Base-by-base conservation (phyloP, 2,888 invertebrate species). In the Mylabris sibirica region DNA sequence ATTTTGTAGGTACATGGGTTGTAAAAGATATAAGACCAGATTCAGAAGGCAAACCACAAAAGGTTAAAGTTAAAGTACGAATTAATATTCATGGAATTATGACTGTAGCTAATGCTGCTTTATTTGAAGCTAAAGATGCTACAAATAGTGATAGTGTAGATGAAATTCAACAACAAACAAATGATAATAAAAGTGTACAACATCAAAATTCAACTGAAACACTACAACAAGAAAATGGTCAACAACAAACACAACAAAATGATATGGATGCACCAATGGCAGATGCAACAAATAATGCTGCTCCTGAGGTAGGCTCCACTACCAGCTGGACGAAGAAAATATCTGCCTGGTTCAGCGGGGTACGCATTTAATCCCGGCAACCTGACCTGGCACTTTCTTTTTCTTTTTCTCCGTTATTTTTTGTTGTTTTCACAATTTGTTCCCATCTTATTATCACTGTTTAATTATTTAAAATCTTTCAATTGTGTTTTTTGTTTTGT, bases 61-160 rank as follows among this genome's bases (percentile, higher is more conserved):
- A 97, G 85, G 93, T 99, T 1, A 98, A 98, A 86, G 93, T 99
- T 4, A 99, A 98, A 87, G 96, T 97, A 6, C 90, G 98, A 77
- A 89, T 99, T 65, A 98, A 98, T 87, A 89, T 94, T 63, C 94
- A 99, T 84, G 99, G 99, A 63, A 92, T 98, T 71, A 92, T 99
- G 81, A 90, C 91, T 12, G 91, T 99, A 26, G 91, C 93, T 12
- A 93, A 93, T 65, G 99, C 99, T 4, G 91, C 94, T 0, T 86
- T 96, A 66, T 89, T 93, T 53, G 94, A 95, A 80, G 93, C 93
- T 80, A 92, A 91, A 79, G 90, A 88, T 71, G 86, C 88, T 2
- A 67, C 76, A 20, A 82, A 83, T 26, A 78, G 78, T 14, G 81
- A 79, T 34, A 77, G 76, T 34, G 75, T 74, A 38, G 77, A 82